Evolutionary conservation across 2,113 vertebrate genomes (phyloP).

Genomic region (Callospermophilus lateralis): DNA sequence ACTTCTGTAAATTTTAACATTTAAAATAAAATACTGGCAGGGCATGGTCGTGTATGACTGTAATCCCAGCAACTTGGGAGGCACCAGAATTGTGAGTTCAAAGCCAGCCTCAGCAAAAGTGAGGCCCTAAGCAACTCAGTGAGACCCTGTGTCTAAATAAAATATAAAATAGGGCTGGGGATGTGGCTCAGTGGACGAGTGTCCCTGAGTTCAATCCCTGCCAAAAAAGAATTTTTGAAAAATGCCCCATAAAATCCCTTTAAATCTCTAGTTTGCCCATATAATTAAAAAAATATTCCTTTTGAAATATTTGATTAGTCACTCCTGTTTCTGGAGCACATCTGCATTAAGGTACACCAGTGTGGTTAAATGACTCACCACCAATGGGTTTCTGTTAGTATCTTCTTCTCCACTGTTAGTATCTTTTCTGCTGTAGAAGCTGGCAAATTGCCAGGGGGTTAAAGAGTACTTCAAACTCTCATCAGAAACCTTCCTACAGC

Average conservation of each 20-base stretch:
- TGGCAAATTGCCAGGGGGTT: too few relatives aligned
- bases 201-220: too few relatives aligned
- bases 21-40: conserved; percentile 42
- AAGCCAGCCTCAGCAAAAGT: too few relatives aligned
- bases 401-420: not conserved
- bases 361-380: conserved; percentile 59
- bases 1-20: conserved; percentile 3
- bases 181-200: too few relatives aligned
- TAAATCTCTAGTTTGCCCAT: conserved; percentile 12
- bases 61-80: too few relatives aligned
- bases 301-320: conserved; percentile 63
- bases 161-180: too few relatives aligned
- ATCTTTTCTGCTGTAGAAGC: not conserved
- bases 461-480: too few relatives aligned
- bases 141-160: too few relatives aligned
- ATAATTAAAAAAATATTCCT: not conserved
- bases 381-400: not conserved
- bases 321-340: conserved; percentile 37
- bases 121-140: too few relatives aligned
- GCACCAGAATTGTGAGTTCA: too few relatives aligned
- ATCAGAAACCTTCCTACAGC: too few relatives aligned
- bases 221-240: not conserved
- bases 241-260: not conserved
- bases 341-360: conserved; percentile 20
- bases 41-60: too few relatives aligned